phyloP scores from a whole-genome alignment of 2,888 invertebrate species.

The Peribatodes rhomboidaria region DNA sequence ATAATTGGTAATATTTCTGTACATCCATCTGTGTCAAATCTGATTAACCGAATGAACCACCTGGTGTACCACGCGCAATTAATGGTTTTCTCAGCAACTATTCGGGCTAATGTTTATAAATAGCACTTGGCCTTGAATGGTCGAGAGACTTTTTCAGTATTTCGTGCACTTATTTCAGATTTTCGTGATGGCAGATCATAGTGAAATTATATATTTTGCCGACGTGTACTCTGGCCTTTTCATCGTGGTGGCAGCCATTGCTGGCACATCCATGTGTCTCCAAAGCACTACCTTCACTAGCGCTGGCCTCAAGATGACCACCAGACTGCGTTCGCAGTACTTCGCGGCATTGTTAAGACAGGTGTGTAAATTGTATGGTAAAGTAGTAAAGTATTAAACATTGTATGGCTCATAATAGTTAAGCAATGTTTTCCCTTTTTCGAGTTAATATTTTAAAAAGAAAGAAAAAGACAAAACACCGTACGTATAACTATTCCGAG shows the following conservation, averaged over 20 bases:
- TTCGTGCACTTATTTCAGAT: conserved; percentile 73
- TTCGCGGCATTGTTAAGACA: conserved; percentile 86
- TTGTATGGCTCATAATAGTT: too few relatives aligned
- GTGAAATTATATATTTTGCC: conserved; percentile 85
- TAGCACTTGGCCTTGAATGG: neutral
- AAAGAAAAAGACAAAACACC: too few relatives aligned
- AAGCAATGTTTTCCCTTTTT: too few relatives aligned
- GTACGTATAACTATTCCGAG: too few relatives aligned
- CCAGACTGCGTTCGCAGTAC: conserved; percentile 84
- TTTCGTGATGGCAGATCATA: conserved; percentile 85
- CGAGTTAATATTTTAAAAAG: too few relatives aligned
- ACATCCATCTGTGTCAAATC: too few relatives aligned
- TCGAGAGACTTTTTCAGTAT: neutral
- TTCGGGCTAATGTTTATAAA: neutral
- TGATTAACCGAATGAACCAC: too few relatives aligned
- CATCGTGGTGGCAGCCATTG: conserved; percentile 88
- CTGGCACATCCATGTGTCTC: conserved; percentile 89
- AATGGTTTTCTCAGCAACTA: too few relatives aligned
- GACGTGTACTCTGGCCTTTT: conserved; percentile 89
- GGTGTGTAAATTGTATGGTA: conserved; percentile 62
- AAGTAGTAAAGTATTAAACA: too few relatives aligned
- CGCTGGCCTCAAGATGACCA: conserved; percentile 92
- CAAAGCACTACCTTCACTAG: conserved; percentile 91
- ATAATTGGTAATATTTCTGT: too few relatives aligned
- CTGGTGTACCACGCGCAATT: too few relatives aligned